These are phyloP conservation scores for Amblyopsis rosae DNA, from an alignment of 2,113 vertebrate genomes.

Conservation along the genomic window DNA sequence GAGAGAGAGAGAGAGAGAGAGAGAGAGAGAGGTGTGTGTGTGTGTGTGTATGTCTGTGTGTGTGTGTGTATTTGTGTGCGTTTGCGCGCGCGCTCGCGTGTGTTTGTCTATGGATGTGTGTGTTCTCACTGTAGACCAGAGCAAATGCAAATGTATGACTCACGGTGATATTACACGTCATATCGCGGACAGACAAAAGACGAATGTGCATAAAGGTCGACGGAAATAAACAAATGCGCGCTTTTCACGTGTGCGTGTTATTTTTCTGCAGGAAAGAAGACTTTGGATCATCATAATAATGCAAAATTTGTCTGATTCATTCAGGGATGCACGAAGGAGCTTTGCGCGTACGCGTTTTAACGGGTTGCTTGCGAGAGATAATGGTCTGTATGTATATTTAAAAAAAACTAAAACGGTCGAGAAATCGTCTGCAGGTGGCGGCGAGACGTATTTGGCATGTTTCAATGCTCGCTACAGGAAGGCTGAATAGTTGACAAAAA, in stretches of 20 bases:
- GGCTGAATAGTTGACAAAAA: slow-evolving; percentile 43
- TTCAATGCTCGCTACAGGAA: slow-evolving; percentile 23
- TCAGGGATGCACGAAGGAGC: not conserved
- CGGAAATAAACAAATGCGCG: no score
- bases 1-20: not conserved
- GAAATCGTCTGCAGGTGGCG: slow-evolving; percentile 41
- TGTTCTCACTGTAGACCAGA: no score
- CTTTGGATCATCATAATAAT: slow-evolving; percentile 50
- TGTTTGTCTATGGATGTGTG: not conserved
- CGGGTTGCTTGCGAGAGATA: slow-evolving; percentile 7
- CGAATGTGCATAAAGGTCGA: no score
- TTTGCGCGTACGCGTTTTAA: not conserved
- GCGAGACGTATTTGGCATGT: slow-evolving; percentile 26
- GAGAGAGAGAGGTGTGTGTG: not conserved
- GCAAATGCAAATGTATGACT: no score
- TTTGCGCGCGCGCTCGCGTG: not conserved
- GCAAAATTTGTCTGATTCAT: slow-evolving; percentile 54
- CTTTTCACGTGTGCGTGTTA: no score
- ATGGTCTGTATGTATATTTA: not conserved
- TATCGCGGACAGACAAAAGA: no score
- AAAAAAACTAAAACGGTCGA: not conserved
- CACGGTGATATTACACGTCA: no score
- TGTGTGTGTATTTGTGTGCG: not conserved
- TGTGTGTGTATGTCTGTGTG: not conserved
- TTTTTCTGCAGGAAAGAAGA: slow-evolving; percentile 43